These are phyloP conservation scores for Eptesicus fuscus DNA, from an alignment of 2,113 vertebrate species.

Conservation along the genomic window DNA sequence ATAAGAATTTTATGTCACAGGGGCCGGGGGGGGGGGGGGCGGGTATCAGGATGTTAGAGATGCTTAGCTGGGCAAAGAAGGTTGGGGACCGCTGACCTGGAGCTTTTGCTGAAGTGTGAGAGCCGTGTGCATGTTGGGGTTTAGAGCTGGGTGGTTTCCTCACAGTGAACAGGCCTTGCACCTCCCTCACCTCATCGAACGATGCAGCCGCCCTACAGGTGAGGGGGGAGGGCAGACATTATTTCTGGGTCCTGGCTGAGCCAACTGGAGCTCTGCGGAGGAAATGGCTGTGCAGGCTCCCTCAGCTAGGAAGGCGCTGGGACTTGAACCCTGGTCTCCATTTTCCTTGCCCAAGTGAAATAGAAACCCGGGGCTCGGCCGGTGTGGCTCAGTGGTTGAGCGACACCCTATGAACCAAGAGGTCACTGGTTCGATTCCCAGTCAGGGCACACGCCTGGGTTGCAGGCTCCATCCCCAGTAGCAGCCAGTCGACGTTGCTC, in stretches of 20 bases:
- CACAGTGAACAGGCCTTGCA: background rate
- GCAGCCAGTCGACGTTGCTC: no score
- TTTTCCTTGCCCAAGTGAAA: background rate
- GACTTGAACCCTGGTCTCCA: background rate
- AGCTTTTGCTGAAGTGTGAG: background rate
- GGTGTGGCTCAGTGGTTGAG: no score
- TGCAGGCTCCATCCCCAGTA: no score
- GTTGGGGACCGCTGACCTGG: no score
- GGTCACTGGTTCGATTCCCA: no score
- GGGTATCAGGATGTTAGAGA: no score
- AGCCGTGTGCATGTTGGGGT: background rate
- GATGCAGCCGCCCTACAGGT: background rate
- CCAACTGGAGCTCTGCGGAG: background rate
- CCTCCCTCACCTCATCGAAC: background rate
- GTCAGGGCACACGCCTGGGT: no score
- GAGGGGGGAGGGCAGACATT: background rate
- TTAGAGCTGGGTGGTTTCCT: no score
- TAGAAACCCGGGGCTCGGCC: background rate
- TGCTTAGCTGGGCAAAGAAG: no score
- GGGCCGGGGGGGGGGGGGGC: no score
- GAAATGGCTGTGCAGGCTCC: background rate
- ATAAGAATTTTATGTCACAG: no score
- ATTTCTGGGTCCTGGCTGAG: background rate
- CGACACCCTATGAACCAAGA: no score
- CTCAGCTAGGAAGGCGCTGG: background rate